A percentile compares a stretch with the other conserved stretches of the same genome.
Evolutionary conservation across 2,113 vertebrate species (phyloP).

Genomic region (Candoia aspera): DNA sequence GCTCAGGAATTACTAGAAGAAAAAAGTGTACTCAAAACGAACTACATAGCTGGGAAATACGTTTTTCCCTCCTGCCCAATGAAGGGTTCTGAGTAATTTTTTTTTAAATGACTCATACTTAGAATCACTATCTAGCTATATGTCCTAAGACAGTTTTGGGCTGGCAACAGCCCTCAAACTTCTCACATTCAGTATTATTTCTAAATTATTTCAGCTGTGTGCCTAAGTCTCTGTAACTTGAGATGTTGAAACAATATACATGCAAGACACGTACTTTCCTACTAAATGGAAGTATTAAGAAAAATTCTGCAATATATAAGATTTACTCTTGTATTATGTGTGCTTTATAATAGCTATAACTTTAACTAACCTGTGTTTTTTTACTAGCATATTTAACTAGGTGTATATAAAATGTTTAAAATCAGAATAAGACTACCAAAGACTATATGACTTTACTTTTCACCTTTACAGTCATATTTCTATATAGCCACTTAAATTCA

Average conservation of each 20-base stretch:
- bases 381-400: neutral
- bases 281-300: neutral
- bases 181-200: neutral
- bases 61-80: neutral
- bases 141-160: neutral
- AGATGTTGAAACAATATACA: neutral
- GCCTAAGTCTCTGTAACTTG: neutral
- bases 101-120: neutral
- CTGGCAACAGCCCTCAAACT: neutral
- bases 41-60: neutral
- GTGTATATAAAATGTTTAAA: neutral
- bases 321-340: neutral
- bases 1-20: no score
- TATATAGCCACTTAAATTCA: neutral
- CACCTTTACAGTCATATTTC: neutral
- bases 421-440: neutral
- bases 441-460: neutral
- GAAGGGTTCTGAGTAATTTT: neutral
- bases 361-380: neutral
- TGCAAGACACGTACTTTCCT: neutral
- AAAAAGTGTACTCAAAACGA: neutral
- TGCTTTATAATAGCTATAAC: neutral
- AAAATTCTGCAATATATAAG: neutral
- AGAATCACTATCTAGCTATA: neutral
- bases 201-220: no score